Conservation (phyloP, 2,113 vertebrate species). For the Oxyura jamaicensis region DNA sequence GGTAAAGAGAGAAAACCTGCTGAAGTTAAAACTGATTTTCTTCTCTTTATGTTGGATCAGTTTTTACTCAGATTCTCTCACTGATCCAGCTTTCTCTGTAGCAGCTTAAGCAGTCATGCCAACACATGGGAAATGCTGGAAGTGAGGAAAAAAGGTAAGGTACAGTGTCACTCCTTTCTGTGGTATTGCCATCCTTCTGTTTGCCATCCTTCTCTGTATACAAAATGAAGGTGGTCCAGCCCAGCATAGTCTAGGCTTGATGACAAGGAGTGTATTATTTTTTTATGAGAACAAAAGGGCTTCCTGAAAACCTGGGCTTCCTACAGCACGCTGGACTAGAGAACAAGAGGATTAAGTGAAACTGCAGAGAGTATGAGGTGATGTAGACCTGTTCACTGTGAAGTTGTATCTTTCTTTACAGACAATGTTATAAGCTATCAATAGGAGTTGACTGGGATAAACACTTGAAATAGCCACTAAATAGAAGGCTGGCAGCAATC, state of each 20-base stretch:
- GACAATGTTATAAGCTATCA: neutral
- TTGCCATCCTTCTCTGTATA: neutral
- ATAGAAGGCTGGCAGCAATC: constrained; percentile 3
- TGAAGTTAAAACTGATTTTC: neutral
- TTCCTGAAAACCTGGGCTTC: neutral
- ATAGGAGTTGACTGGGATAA: neutral
- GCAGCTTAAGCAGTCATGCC: neutral
- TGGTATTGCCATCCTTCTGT: neutral
- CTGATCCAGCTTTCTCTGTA: neutral
- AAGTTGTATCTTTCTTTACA: neutral
- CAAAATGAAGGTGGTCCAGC: neutral
- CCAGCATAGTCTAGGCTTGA: neutral
- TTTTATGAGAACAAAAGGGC: neutral
- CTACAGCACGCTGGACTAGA: neutral
- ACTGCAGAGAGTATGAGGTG: neutral
- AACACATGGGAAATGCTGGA: neutral
- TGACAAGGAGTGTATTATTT: neutral
- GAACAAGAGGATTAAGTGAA: neutral
- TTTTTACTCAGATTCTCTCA: neutral
- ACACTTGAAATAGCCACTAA: neutral
- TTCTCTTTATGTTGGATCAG: neutral
- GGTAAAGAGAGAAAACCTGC: neutral
- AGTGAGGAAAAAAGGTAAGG: neutral
- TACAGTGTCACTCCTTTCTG: neutral
- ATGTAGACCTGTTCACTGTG: neutral